Base-by-base conservation (phyloP, 2,113 vertebrate species). In the Ellobius talpinus region DNA sequence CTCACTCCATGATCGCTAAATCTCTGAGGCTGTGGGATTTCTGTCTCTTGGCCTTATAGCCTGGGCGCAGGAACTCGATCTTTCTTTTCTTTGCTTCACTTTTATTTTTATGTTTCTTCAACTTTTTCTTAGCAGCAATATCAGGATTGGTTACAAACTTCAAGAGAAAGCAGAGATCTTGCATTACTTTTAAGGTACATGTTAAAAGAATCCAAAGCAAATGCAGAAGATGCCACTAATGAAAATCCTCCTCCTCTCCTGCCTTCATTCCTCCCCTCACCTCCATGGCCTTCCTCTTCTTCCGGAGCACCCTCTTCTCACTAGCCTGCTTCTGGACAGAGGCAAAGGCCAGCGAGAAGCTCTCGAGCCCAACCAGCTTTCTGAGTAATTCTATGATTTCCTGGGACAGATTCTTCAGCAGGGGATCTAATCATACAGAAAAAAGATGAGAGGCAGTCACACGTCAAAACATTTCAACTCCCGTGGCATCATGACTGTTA, bases 321-420 rank as follows among this genome's bases (percentile, higher is more conserved):
- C 96, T 98, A 33, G 99, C 99, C 95, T 99, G 99, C 95, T 99
- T 99, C 98, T 99, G 99, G 76, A 99, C 99, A 0, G 99, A 98
- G 11, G 99, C 99, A 96, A 99, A 99, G 50, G 99, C 99, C 84
- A 99, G 90, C 0, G 99, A 99, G 98, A 99, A 99, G 1, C 14
- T 98, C 97, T 99, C 99, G 76, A 99, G 98, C 0, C 99, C 99
- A 26, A 99, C 99, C 87, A 99, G 98, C 96, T 98, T 99, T 98
- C 99, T 99, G 45, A 99, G 98, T 95, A 99, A 97, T 84, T 99
- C 99, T 47, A 99, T 99, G 91, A 99, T 99, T 98, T 99, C 99
- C 96, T 99, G 99, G 3, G 99, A 99, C 73, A 99, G 98, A 97
- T 99, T 99, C 98, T 99, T 99, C 95, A 99, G 96, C 0, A 99